Conservation (phyloP, 2,797 vertebrate genomes). For the Lindbergichthys nudifrons region DNA sequence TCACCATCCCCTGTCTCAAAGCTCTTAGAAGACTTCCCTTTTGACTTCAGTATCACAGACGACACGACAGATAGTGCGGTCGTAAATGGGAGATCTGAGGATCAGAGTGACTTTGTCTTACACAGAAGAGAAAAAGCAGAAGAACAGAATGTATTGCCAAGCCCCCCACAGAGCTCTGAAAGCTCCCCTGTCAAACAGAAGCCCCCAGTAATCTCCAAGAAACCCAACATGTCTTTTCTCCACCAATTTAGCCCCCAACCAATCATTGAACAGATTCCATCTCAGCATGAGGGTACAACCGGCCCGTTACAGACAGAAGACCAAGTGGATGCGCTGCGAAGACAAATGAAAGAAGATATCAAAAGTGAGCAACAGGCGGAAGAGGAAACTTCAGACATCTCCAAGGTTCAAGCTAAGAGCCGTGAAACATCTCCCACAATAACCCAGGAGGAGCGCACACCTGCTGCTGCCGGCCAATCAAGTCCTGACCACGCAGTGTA, state of each 20-base stretch:
- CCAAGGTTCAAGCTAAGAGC: constrained; percentile 76
- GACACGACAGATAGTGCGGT: constrained; percentile 26
- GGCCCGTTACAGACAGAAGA: constrained; percentile 65
- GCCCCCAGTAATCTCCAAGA: constrained; percentile 92
- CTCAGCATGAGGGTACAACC: constrained; percentile 56
- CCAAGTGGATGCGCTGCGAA: constrained; percentile 68
- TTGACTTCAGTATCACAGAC: constrained; percentile 69
- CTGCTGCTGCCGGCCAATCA: constrained; percentile 61
- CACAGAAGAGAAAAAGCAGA: constrained; percentile 56
- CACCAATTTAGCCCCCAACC: constrained; percentile 77
- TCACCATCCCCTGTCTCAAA: constrained; percentile 80
- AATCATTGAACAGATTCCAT: constrained; percentile 71
- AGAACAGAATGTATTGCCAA: constrained; percentile 5
- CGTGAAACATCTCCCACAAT: constrained; percentile 65
- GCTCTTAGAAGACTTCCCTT: constrained; percentile 71
- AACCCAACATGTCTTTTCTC: constrained; percentile 90
- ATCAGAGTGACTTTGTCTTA: constrained; percentile 35
- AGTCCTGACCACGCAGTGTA: constrained; percentile 57
- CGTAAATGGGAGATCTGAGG: constrained; percentile 37
- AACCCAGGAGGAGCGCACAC: constrained; percentile 71
- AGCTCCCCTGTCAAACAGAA: constrained; percentile 86
- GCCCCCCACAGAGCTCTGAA: constrained; percentile 62
- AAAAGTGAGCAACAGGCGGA: constrained; percentile 74
- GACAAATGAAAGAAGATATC: constrained; percentile 59
- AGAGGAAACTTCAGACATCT: constrained; percentile 71